Evolutionary conservation across 1,140 invertebrate species (phyloP).

Genomic region (Atta texana): DNA sequence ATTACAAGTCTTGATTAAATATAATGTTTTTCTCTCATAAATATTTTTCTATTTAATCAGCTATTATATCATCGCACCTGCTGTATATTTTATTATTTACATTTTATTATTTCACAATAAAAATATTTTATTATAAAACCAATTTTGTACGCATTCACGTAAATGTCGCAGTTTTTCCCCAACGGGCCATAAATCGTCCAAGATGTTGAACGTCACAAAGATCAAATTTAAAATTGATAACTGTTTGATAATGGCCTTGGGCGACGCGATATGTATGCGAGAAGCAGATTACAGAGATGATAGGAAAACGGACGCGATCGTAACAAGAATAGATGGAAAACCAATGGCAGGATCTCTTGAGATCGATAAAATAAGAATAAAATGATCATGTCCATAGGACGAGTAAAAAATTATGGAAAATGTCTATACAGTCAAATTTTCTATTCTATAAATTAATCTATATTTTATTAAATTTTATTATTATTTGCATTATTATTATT

Average conservation of each 20-base stretch:
- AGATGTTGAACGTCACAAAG: slow-evolving; percentile 3
- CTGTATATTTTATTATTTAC: background rate
- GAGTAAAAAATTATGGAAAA: slow-evolving; percentile 36
- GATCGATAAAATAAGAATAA: slow-evolving; percentile 57
- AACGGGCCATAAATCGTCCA: slow-evolving; percentile 26
- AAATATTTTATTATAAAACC: slow-evolving; percentile 16
- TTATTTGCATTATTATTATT: background rate
- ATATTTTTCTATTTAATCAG: background rate
- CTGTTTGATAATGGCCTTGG: slow-evolving; percentile 55
- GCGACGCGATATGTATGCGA: slow-evolving; percentile 33
- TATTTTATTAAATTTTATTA: slow-evolving; percentile 15
- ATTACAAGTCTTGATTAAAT: too few species aligned
- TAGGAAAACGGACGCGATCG: slow-evolving; percentile 36
- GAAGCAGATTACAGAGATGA: slow-evolving; percentile 56
- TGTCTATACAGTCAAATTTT: background rate
- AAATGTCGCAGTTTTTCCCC: slow-evolving; percentile 7
- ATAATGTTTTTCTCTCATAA: too few species aligned
- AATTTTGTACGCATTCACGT: background rate
- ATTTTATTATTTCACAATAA: background rate
- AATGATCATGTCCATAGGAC: background rate
- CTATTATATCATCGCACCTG: background rate
- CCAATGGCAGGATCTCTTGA: slow-evolving; percentile 48
- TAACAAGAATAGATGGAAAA: slow-evolving; percentile 71
- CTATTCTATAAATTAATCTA: slow-evolving; percentile 9
- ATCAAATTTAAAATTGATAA: slow-evolving; percentile 63